Conservation (phyloP, 1,140 invertebrate species). For the Diorhabda carinulata region DNA sequence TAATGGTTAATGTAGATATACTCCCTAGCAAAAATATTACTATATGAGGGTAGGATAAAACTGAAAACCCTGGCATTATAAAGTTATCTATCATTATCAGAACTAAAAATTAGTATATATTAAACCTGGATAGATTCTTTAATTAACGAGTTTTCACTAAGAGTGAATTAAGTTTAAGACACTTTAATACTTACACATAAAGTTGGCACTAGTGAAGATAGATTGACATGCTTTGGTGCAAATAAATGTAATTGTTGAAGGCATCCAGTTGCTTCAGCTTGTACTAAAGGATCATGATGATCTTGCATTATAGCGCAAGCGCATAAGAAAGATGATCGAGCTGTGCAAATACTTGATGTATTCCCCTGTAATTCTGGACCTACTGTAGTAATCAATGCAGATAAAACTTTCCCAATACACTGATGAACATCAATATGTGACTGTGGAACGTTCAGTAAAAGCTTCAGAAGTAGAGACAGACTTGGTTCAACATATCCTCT, state of each 20-base stretch:
- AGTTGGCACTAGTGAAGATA: constrained; percentile 87
- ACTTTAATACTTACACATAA: constrained; percentile 73
- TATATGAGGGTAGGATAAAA: too few species aligned
- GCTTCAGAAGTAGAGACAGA: constrained; percentile 80
- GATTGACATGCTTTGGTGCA: constrained; percentile 89
- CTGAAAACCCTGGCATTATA: too few species aligned
- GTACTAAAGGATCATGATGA: constrained; percentile 83
- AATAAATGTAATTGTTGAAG: constrained; percentile 97
- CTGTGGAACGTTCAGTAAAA: constrained; percentile 84
- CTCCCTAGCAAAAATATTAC: too few species aligned
- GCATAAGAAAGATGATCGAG: constrained; percentile 76
- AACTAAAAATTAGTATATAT: too few species aligned
- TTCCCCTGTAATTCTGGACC: constrained; percentile 96
- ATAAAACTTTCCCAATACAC: constrained; percentile 89
- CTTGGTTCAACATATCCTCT: constrained; percentile 93
- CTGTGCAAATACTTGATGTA: constrained; percentile 63
- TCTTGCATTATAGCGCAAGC: constrained; percentile 92
- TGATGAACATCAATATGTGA: constrained; percentile 90
- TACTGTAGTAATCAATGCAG: constrained; percentile 93
- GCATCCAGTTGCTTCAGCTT: constrained; percentile 93
- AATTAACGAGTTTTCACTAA: too few species aligned
- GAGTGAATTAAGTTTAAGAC: too few species aligned
- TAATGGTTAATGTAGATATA: too few species aligned
- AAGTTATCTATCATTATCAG: too few species aligned
- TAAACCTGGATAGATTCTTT: too few species aligned